Conservation (phyloP, 2,797 vertebrate species). For the Rhabdomys pumilio region DNA sequence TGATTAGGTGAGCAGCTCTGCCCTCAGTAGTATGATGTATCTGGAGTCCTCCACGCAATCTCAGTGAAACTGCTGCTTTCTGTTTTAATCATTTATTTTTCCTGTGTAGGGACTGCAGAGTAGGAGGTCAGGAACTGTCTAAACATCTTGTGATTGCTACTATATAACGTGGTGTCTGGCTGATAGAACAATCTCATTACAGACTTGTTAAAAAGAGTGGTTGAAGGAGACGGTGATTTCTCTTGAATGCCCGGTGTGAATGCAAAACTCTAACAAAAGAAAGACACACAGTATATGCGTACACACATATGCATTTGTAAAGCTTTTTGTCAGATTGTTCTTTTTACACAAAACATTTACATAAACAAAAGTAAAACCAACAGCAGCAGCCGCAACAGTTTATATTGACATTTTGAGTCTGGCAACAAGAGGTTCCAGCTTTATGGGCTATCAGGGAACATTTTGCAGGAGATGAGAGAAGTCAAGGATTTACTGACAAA, state of each 20-base stretch:
- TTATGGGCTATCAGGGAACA: background rate
- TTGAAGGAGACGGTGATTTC: background rate
- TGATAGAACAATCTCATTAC: background rate
- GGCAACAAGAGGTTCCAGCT: background rate
- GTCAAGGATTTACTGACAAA: background rate
- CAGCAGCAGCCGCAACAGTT: background rate
- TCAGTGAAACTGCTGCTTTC: background rate
- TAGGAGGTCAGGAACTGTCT: background rate
- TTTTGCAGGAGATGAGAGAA: background rate
- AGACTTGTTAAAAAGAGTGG: background rate
- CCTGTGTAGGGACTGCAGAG: background rate
- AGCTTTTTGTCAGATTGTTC: background rate
- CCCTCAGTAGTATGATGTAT: background rate
- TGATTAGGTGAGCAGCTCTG: constrained; percentile 43
- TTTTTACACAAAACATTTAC: background rate
- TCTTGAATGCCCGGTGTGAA: constrained; percentile 6
- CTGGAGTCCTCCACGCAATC: background rate
- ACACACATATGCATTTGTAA: background rate
- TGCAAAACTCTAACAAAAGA: background rate
- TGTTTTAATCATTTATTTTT: constrained; percentile 51
- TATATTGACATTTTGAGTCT: background rate
- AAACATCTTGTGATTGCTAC: background rate
- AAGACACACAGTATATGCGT: background rate
- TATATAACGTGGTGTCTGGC: background rate
- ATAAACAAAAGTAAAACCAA: background rate